Evolutionary conservation across 2,888 invertebrate genomes (phyloP).

Genomic region (Limenitis camilla): DNA sequence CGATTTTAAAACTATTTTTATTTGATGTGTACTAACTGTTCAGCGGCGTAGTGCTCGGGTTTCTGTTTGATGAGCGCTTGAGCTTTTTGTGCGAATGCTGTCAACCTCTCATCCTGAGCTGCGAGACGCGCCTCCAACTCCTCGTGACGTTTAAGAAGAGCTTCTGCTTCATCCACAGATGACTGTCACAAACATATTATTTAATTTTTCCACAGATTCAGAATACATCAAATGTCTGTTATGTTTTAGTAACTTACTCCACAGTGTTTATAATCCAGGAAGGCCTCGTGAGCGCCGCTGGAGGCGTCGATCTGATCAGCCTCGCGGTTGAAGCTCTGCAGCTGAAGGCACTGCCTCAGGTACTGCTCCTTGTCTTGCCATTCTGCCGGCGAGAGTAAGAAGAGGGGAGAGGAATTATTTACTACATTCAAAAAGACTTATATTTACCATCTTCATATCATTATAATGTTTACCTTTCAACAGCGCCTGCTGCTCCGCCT

Average conservation of each 20-base stretch:
- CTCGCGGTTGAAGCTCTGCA: slow-evolving; percentile 95
- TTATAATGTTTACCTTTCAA: too few relatives aligned
- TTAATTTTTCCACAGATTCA: neutral
- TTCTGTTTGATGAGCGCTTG: slow-evolving; percentile 86
- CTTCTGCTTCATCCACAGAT: slow-evolving; percentile 93
- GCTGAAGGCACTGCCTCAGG: slow-evolving; percentile 89
- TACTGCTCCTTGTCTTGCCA: slow-evolving; percentile 91
- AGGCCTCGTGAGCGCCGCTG: slow-evolving; percentile 94
- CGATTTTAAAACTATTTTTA: too few relatives aligned
- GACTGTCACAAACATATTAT: slow-evolving; percentile 64
- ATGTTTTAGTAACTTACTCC: slow-evolving; percentile 76
- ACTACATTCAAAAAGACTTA: too few relatives aligned
- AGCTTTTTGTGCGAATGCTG: slow-evolving; percentile 87
- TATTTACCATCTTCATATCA: too few relatives aligned
- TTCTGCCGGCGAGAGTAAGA: slow-evolving; percentile 45
- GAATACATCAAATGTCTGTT: too few relatives aligned
- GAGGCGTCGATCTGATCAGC: slow-evolving; percentile 98
- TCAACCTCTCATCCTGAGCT: slow-evolving; percentile 94
- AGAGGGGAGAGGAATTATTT: too few relatives aligned
- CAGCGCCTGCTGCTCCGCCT: slow-evolving; percentile 84
- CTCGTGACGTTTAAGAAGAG: slow-evolving; percentile 92
- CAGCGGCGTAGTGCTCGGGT: slow-evolving; percentile 85
- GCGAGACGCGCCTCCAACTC: slow-evolving; percentile 93
- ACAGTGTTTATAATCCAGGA: slow-evolving; percentile 89
- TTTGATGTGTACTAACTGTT: slow-evolving; percentile 76